Evolutionary conservation across 2,888 invertebrate species (phyloP).

Genomic region (Arrhopalites spinosus): DNA sequence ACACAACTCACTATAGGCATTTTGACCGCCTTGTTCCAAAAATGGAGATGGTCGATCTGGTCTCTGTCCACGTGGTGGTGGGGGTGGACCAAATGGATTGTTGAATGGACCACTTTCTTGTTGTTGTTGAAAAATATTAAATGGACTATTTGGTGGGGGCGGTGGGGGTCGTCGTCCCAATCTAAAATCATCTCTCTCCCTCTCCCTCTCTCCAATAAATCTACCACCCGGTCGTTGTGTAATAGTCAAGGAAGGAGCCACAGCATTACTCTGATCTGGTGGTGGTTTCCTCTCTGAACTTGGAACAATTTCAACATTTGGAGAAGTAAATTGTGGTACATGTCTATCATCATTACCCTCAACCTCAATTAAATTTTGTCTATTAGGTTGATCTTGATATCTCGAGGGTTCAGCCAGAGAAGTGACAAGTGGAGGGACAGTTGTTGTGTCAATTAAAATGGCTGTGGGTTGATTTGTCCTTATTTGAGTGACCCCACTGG

Average conservation of each 20-base stretch:
- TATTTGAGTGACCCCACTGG: neutral
- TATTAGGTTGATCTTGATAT: conserved; percentile 17
- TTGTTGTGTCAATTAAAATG: conserved; percentile 29
- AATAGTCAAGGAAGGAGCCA: conserved; percentile 39
- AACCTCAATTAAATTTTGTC: conserved; percentile 26
- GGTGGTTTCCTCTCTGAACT: conserved; percentile 55
- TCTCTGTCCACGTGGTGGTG: no score
- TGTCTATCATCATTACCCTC: no score
- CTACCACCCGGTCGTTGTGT: neutral
- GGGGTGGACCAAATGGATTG: no score
- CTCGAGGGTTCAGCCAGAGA: conserved; percentile 27
- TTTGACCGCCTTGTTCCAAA: no score
- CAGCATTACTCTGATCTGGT: conserved; percentile 55
- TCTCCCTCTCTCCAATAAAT: conserved; percentile 1
- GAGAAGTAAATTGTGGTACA: no score
- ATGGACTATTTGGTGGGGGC: neutral
- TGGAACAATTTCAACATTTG: conserved; percentile 53
- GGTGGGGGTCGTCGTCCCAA: conserved; percentile 10
- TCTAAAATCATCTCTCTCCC: neutral
- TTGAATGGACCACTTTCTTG: no score
- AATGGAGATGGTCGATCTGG: no score
- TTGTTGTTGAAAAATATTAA: no score
- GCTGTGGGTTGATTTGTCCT: conserved; percentile 39
- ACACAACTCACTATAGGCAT: no score
- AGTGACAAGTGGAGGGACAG: conserved; percentile 25